Evolutionary conservation across 2,113 vertebrate genomes (phyloP), one percentile per base, ranked within the genome.

Genomic region (Turnix velox): DNA sequence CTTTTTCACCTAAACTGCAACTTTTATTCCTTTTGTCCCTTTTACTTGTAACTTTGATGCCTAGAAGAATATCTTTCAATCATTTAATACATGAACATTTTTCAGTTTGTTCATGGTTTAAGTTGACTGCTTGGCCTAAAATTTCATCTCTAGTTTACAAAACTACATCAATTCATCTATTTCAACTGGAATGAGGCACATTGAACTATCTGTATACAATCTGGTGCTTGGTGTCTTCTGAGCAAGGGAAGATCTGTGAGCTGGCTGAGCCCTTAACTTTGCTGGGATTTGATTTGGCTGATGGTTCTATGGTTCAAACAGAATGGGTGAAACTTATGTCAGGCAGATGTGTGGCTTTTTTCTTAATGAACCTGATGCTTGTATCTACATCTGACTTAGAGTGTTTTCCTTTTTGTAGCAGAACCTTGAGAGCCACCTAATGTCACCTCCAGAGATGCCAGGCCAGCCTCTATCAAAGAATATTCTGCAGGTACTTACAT

Each of bases 401-500:
- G 0, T 37, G 12, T 93, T 78, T 72, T 85, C 11, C 75, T 58
- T 96, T 96, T 94, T 92, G 59, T 98, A 98, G 98, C 98, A 98
- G 95, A 98, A 96, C 51, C 96, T 98, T 91, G 99, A 99, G 83
- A 98, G 98, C 95, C 97, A 98, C 83, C 95, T 98, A 95, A 95
- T 98, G 89, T 94, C 98, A 5, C 90, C 98, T 72, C 92, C 98
- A 94, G 98, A 99, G 92, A 97, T 98, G 69, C 93, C 96, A 27
- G 96, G 98, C 90, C 98, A 98, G 43, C 81, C 97, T 86, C 96
- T 98, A n/a, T 97, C 98, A 87, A 99, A 99, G 96, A 99, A 99
- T 92, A 99, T 99, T 92, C 97, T 99, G 74, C 98, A 99, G 99
- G 99, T 99, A 95, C 74, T 95, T 85, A n/a, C n/a, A n/a, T n/a